Base-by-base conservation (phyloP, 2,797 vertebrate species). In the Malacoraja senta region DNA sequence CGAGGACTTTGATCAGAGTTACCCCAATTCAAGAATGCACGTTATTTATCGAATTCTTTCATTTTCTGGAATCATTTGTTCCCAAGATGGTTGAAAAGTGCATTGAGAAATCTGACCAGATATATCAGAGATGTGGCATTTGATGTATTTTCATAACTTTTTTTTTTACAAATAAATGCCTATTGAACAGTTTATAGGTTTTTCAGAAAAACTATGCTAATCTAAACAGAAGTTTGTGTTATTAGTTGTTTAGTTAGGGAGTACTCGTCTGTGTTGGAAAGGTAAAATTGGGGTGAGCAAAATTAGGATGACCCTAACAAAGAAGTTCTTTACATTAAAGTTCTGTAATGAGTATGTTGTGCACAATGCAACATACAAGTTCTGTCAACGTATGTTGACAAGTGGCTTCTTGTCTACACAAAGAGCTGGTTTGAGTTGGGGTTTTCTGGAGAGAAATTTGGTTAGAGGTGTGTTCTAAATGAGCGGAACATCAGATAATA, bases 41-140 rank as follows among this genome's bases (percentile, higher is more conserved):
- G 72, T 94, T 96, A 24, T 98, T 98, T 93, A 96, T 96, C 0
- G 97, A 97, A 94, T 98, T 98, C 93, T 97, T 97, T 94, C 98
- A 98, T 93, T 99, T 99, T 91, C 94, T 99, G 79, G 97, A 97
- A 93, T 95, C 93, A 8, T 99, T 98, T 90, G 81, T 99, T 79
- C 98, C 98, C 0, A 96, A 96, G 32, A 96, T 97, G 95, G 95
- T 96, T 0, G 96, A 96, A 83, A 96, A 95, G 0, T 1, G 96
- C 35, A 81, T 97, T 0, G 94, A 95, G 88, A 95, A 94, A 53
- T 93, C 93, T 44, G 93, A 74, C 1, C 94, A 92, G 92, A 77
- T 53, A 68, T 2, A 17, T 78, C n/a, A n/a, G n/a, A n/a, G 26
- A 29, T 3, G 8, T 76, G 38, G 2, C 68, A 44, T 26, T 76